Percentiles rank a stretch among this genome's conserved stretches.
Conservation (phyloP, 2,888 invertebrate genomes). For the Baronia brevicornis region DNA sequence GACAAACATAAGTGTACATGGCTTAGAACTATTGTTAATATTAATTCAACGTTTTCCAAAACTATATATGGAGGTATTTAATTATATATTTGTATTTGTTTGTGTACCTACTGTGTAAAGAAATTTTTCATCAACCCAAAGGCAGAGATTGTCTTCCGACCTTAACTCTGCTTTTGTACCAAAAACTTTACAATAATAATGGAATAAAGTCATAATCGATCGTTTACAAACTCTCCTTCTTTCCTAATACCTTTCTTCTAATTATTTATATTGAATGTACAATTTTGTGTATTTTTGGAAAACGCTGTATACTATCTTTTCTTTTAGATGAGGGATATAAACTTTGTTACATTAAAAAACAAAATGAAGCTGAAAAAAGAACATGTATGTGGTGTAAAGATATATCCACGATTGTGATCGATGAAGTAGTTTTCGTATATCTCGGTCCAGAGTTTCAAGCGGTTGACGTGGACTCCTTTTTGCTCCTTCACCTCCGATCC, state of each 20-base stretch:
- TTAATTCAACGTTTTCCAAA: slow-evolving; percentile 1
- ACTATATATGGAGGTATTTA: neutral
- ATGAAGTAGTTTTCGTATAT: slow-evolving; percentile 48
- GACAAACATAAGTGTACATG: slow-evolving; percentile 6
- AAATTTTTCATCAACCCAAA: no score
- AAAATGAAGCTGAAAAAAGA: slow-evolving; percentile 12
- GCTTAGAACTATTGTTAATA: no score
- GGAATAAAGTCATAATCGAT: no score
- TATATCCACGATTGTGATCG: slow-evolving; percentile 28
- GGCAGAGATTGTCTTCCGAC: no score
- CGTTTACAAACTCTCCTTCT: no score
- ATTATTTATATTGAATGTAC: no score
- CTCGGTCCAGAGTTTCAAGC: slow-evolving; percentile 44
- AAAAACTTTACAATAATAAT: no score
- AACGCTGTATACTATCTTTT: neutral
- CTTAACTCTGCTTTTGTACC: no score
- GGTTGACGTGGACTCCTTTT: slow-evolving; percentile 36
- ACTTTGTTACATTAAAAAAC: slow-evolving; percentile 9
- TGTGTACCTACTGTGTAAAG: no score
- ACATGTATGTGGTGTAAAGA: slow-evolving; percentile 16
- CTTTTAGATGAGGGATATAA: slow-evolving; percentile 10
- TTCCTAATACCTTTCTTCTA: no score
- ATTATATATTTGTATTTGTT: no score
- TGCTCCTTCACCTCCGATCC: slow-evolving; percentile 18
- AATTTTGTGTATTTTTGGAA: no score